These are phyloP conservation scores for Ancistrus triradiatus DNA, from an alignment of 2,113 vertebrate genomes.

Conservation along the genomic window DNA sequence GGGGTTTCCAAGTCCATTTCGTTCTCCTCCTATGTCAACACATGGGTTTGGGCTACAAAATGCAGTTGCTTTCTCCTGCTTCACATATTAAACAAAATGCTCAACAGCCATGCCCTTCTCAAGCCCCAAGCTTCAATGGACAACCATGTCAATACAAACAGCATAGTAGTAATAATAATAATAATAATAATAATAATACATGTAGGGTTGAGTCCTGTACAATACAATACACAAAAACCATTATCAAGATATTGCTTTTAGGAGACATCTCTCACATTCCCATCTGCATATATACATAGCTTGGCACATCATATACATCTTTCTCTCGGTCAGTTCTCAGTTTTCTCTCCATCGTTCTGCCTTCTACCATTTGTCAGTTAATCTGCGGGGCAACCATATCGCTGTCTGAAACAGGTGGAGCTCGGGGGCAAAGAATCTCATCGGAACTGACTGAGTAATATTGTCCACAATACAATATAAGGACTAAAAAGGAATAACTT, in stretches of 20 bases:
- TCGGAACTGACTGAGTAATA: conserved; percentile 62
- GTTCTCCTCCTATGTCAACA: conserved; percentile 61
- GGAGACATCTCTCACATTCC: conserved; percentile 71
- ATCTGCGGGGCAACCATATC: conserved; percentile 47
- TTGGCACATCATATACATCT: conserved; percentile 75
- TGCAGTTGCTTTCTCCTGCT: conserved; percentile 52
- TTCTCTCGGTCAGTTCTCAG: conserved; percentile 46
- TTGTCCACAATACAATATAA: conserved; percentile 58
- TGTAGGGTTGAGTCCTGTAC: conserved; percentile 77
- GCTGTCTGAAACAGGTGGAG: conserved; percentile 51
- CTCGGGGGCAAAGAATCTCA: conserved; percentile 54
- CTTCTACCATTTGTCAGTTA: conserved; percentile 54
- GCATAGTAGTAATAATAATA: conserved; percentile 60
- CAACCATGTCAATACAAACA: conserved; percentile 71
- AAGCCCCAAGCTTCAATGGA: conserved; percentile 64
- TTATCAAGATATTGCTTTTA: conserved; percentile 78
- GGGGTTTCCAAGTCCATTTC: conserved; percentile 55
- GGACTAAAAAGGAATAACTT: conserved; percentile 39
- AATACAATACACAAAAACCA: conserved; percentile 74
- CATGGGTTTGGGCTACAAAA: conserved; percentile 60
- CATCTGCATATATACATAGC: conserved; percentile 73
- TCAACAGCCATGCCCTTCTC: conserved; percentile 50
- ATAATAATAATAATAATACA: conserved; percentile 73
- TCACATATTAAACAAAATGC: conserved; percentile 54
- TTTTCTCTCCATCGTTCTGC: conserved; percentile 7